Evolutionary conservation across 2,797 vertebrate species (phyloP).

Genomic region (Anas bernieri): DNA sequence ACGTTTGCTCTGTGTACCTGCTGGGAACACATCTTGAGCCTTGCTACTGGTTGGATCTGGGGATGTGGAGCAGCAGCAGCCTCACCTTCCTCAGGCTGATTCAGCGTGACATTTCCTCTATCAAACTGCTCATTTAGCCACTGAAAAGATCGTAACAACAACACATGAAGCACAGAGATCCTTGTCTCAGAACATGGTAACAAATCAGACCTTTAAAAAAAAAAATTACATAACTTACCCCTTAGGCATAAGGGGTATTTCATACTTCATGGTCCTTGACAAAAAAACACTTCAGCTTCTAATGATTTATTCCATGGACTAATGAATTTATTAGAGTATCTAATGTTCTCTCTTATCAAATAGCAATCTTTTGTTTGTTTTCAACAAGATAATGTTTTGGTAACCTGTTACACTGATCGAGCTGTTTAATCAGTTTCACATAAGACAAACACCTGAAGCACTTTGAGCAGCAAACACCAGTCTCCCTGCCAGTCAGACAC

Average conservation of each 20-base stretch:
- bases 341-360: constrained; percentile 11
- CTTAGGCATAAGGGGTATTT: neutral
- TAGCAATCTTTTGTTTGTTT: constrained; percentile 34
- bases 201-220: neutral
- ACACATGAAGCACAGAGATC: neutral
- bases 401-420: constrained; percentile 16
- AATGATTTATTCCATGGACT: neutral
- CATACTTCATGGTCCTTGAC: neutral
- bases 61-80: neutral
- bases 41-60: neutral
- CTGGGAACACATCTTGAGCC: neutral
- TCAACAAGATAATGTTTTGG: constrained; percentile 1
- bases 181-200: neutral
- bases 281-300: neutral
- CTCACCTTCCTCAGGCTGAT: neutral
- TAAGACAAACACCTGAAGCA: constrained; percentile 16
- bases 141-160: neutral
- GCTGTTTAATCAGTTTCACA: neutral
- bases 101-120: neutral
- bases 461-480: neutral
- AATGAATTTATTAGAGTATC: neutral
- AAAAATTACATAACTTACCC: neutral
- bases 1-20: neutral
- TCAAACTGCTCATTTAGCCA: neutral
- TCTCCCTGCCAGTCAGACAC: neutral